phyloP scores from a whole-genome alignment of 2,888 invertebrate species.

The Melanargia galathea region DNA sequence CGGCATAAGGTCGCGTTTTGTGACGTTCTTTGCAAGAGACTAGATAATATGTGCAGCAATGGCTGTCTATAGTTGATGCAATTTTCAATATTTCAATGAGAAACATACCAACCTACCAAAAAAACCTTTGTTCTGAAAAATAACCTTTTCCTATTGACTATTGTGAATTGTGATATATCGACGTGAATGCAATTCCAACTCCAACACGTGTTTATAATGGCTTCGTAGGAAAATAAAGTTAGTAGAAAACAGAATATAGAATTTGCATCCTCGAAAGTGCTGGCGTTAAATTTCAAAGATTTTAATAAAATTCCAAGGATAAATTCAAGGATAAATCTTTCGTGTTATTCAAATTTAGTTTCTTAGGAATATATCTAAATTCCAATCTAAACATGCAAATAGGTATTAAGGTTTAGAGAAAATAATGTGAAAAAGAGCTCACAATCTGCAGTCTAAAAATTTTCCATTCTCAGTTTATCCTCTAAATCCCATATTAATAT shows the following conservation, averaged over 20 bases:
- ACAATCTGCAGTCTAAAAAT: not conserved
- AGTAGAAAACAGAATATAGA: conserved; percentile 41
- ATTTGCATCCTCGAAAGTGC: conserved; percentile 21
- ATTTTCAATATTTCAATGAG: too few species aligned
- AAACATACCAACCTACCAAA: not conserved
- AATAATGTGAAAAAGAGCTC: not conserved
- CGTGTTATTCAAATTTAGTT: not conserved
- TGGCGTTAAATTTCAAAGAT: conserved; percentile 2
- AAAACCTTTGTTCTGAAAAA: not conserved
- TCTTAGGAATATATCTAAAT: not conserved
- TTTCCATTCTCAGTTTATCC: not conserved
- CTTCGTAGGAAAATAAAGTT: conserved; percentile 27
- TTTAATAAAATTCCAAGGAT: not conserved
- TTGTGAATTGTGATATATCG: conserved; percentile 30
- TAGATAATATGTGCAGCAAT: too few species aligned
- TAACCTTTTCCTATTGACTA: not conserved
- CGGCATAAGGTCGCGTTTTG: too few species aligned
- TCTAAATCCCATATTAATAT: conserved; percentile 22
- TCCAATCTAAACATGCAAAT: not conserved
- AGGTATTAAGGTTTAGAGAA: too few species aligned
- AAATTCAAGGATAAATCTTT: not conserved
- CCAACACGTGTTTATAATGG: conserved; percentile 30
- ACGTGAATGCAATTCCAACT: conserved; percentile 25
- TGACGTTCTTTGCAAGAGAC: too few species aligned
- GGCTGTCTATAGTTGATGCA: too few species aligned